Evolutionary conservation across 2,888 invertebrate genomes (phyloP), one percentile per base, ranked within the genome.

Genomic region (Habroteleia sp.): DNA sequence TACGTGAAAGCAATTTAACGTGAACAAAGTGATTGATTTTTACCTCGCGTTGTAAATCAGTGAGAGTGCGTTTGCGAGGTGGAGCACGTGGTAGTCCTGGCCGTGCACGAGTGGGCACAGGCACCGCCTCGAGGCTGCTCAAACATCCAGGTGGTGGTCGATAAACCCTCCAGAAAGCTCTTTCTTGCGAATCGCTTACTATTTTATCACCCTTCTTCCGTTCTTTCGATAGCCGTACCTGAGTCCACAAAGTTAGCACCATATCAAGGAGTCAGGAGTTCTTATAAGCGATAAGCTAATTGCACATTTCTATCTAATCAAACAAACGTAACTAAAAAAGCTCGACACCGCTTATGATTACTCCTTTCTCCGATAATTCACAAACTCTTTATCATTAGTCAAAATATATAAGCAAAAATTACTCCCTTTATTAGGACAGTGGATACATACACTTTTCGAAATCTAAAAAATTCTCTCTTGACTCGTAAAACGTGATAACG

Each of bases 131-230:
- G 78, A 97, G 91, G 77, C 94, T 94, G 84, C 94, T 94, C 77
- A 94, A 92, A 88, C 94, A 93, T 63, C 97, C 96, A 11, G 97
- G 97, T 65, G 97, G 97, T 56, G 98, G 98, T 82, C 97, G 92
- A 86, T 97, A 95, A 62, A 98, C 96, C 78, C 97, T 92, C 99
- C 99, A 99, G 90, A 97, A 99, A 50, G 99, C 98, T 79, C 97
- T 92, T 89, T 99, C 99, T 88, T 99, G 98, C 78, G 97, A 96
- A 89, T 99, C 98, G 79, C 95, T 94, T 74, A 99, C 96, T 83
- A 97, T 94, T 90, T 98, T 98, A 87, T 99, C 99, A 20, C 94
- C 95, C 87, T 98, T 98, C 89, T 98, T 98, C 79, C 97, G 92
- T 69, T 97, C 97, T 88, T 99, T 99, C 39, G 96, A 94, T 85